Percentiles rank a stretch among this genome's conserved stretches.
Conservation (phyloP, 2,888 invertebrate species). For the Marasmarcha lunaedactyla region DNA sequence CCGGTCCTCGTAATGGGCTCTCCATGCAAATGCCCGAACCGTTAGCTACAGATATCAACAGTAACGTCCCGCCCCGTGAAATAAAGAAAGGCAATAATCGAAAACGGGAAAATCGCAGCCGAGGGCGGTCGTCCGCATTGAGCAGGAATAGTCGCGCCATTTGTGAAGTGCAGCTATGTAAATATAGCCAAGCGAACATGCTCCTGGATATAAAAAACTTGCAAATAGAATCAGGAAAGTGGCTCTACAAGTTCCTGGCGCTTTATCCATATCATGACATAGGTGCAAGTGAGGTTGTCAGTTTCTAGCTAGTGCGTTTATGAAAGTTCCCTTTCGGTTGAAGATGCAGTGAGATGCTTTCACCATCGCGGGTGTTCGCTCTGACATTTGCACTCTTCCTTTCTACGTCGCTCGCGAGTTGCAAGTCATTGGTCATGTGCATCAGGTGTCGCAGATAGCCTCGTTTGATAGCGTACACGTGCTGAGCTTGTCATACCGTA, state of each 20-base stretch:
- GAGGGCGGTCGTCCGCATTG: constrained; percentile 26
- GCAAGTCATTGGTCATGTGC: constrained; percentile 19
- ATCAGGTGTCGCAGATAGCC: constrained; percentile 17
- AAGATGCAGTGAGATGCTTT: constrained; percentile 53
- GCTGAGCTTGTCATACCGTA: background rate
- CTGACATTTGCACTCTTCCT: constrained; percentile 64
- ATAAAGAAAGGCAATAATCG: constrained; percentile 61
- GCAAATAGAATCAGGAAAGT: constrained; percentile 30
- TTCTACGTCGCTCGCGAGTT: constrained; percentile 40
- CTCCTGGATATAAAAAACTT: constrained; percentile 13
- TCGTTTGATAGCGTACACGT: constrained; percentile 2
- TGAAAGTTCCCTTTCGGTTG: constrained; percentile 53
- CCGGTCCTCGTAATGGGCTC: constrained; percentile 52
- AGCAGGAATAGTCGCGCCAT: constrained; percentile 25
- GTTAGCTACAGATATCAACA: constrained; percentile 50
- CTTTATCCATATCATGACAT: constrained; percentile 36
- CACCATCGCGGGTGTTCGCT: constrained; percentile 52
- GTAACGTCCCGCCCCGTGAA: constrained; percentile 50
- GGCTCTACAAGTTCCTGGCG: constrained; percentile 39
- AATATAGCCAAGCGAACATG: constrained; percentile 13
- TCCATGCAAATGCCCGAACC: constrained; percentile 60
- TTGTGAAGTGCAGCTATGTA: constrained; percentile 31
- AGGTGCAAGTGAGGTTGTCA: constrained; percentile 24
- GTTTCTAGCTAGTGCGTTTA: constrained; percentile 39
- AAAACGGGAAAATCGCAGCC: constrained; percentile 54